phyloP scores from a whole-genome alignment of 1,140 invertebrate genomes.

The Papilio polyxenes region DNA sequence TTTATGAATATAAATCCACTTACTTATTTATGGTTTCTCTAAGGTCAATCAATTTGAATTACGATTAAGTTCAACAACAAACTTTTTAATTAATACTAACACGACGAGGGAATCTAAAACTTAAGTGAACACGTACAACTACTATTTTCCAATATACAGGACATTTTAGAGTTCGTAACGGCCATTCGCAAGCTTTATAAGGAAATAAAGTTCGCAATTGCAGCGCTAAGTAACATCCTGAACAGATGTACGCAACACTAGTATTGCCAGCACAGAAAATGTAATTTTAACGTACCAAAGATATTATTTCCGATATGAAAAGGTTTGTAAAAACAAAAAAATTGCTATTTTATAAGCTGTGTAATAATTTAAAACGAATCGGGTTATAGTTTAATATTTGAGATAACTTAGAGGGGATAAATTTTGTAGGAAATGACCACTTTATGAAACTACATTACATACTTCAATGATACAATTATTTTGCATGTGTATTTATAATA shows the following conservation, averaged over 20 bases:
- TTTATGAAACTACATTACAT: too few species aligned
- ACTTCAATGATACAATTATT: too few species aligned
- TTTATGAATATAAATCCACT: not conserved
- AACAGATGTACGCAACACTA: not conserved
- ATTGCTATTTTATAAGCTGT: not conserved
- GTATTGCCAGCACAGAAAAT: not conserved
- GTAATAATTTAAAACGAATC: not conserved
- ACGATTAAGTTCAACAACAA: not conserved
- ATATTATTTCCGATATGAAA: not conserved
- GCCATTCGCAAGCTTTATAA: constrained; percentile 32
- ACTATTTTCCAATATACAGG: constrained; percentile 13
- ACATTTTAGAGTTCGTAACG: not conserved
- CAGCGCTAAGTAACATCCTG: constrained; percentile 29
- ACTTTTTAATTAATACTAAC: not conserved
- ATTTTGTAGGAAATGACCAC: too few species aligned
- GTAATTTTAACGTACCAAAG: not conserved
- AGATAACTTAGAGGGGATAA: not conserved
- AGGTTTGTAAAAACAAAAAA: not conserved
- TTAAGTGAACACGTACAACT: not conserved
- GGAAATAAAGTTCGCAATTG: constrained; percentile 35
- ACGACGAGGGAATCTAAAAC: not conserved
- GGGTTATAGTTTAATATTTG: not conserved
- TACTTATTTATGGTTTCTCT: not conserved
- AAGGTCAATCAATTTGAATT: not conserved
- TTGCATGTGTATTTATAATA: too few species aligned